Evolutionary conservation across 2,797 vertebrate genomes (phyloP).

Genomic region (Toxotes lorentzi): DNA sequence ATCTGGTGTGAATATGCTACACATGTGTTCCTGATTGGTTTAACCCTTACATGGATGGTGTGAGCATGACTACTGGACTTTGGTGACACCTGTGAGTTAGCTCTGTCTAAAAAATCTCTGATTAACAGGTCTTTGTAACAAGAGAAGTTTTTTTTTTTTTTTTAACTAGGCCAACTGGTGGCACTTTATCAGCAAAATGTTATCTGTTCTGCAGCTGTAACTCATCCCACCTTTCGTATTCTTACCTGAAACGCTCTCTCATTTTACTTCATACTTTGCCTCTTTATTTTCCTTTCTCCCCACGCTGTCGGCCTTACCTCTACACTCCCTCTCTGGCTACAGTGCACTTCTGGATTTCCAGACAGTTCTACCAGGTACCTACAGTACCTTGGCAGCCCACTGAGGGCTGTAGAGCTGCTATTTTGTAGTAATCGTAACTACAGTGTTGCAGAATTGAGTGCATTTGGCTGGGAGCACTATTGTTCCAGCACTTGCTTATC

Average conservation of each 20-base stretch:
- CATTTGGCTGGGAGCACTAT: slow-evolving; percentile 26
- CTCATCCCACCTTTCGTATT: slow-evolving; percentile 23
- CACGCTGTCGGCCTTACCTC: slow-evolving; percentile 24
- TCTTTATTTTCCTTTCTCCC: slow-evolving; percentile 32
- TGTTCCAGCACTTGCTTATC: slow-evolving; percentile 61
- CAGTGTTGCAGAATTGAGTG: slow-evolving; percentile 47
- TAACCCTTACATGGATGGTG: slow-evolving; percentile 44
- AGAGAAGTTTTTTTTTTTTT: neutral
- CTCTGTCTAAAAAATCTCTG: slow-evolving; percentile 17
- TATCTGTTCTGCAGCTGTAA: neutral
- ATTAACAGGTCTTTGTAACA: slow-evolving; percentile 17
- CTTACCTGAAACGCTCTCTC: slow-evolving; percentile 50
- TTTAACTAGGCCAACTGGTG: slow-evolving; percentile 20
- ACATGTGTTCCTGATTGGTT: slow-evolving; percentile 57
- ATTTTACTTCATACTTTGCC: slow-evolving; percentile 25
- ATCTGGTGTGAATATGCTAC: slow-evolving; percentile 68
- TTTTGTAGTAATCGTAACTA: slow-evolving; percentile 44
- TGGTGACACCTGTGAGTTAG: slow-evolving; percentile 4
- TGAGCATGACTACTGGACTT: slow-evolving; percentile 34
- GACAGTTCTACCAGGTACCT: slow-evolving; percentile 11
- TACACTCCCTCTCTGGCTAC: slow-evolving; percentile 10
- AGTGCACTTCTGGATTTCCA: slow-evolving; percentile 57
- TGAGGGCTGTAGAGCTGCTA: slow-evolving; percentile 41
- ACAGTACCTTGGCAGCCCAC: slow-evolving; percentile 25
- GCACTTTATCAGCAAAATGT: slow-evolving; percentile 3